Evolutionary conservation across 1,140 invertebrate genomes (phyloP), one percentile per base, ranked within the genome.

Genomic region (Anagrus nilaparvatae): DNA sequence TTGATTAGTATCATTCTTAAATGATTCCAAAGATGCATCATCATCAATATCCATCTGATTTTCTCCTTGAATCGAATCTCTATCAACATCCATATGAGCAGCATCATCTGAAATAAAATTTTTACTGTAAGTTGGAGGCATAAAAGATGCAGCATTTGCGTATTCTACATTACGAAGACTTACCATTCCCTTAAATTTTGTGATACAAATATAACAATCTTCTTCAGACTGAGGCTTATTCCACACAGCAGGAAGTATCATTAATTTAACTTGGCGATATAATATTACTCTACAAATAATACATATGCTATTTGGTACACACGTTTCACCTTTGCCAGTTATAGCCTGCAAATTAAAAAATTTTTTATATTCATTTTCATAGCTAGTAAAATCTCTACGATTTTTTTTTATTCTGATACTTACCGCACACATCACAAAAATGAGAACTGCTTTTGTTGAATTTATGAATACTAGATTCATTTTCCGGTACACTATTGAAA

Each of bases 211-310:
- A n/a, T n/a, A n/a, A n/a, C n/a, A n/a, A n/a, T n/a, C n/a, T n/a
- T n/a, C n/a, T n/a, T n/a, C n/a, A 38, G 14, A 14, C 17, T 38
- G 12, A 18, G 14, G 36, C 14, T 28, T 21, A 17, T 18, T 38
- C 2, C 24, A 38, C 24, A 38, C 9, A 38, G 24, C 37, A 39
- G 37, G 37, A 39, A 39, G 29, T 39, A 18, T 39, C 37, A 29
- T 19, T n/a, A 9, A 39, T 28, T 29, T 14, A 20, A 24, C 24
- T 14, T 27, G 16, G 12, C 35, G 35, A 25, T 37, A 6, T 27
- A 37, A 37, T 37, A 27, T 25, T 16, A 3, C 16, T 17, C 35
- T 37, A 13, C 35, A 37, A 14, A 25, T 37, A 24, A 3, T 14
- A 37, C 35, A 37, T 20, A 37, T 37, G 27, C 35, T 37, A 24